Evolutionary conservation across 2,888 invertebrate genomes (phyloP), one percentile per base, ranked within the genome.

Genomic region (Operophtera brumata): DNA sequence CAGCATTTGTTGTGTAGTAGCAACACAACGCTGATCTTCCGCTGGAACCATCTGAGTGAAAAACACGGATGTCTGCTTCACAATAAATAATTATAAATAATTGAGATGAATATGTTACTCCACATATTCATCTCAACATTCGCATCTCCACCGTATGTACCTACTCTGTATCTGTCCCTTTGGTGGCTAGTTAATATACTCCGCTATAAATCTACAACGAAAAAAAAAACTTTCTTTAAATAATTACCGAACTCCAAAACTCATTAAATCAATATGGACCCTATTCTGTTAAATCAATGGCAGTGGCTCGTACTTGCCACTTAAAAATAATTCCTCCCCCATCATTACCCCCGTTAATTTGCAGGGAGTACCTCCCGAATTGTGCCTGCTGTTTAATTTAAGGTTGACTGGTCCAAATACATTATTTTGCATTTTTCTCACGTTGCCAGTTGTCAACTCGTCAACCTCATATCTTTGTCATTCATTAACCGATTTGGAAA

Each of bases 251-350:
- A n/a, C n/a, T n/a, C n/a, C 13, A 13, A 1, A 44, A 13, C 28
- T 26, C 45, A 44, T 47, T 43, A 48, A 58, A 59, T 46, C 51
- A 54, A 47, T 49, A 39, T 51, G 50, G 51, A 54, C 63, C 61
- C 55, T 62, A n/a, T n/a, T 65, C 68, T 44, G n/a, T 69, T 75
- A 77, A 83, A 83, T 82, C 82, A 82, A 81, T 80, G 71, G 59
- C 50, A 41, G 45, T 40, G 49, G 43, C 35, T 49, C 53, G 46
- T 40, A 56, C 56, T 61, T 59, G 60, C 73, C 73, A 73, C 77
- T 82, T 82, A 80, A 80, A 82, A 82, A 80, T 80, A 79, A 82
- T 80, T 82, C 77, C 57, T 44, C 57, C 62, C 77, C 76, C 72
- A 75, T 75, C 71, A 80, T 83, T 80, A 71, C 71, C 66, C 68